phyloP scores from a whole-genome alignment of 1,140 invertebrate genomes.

The Antheraea pernyi region DNA sequence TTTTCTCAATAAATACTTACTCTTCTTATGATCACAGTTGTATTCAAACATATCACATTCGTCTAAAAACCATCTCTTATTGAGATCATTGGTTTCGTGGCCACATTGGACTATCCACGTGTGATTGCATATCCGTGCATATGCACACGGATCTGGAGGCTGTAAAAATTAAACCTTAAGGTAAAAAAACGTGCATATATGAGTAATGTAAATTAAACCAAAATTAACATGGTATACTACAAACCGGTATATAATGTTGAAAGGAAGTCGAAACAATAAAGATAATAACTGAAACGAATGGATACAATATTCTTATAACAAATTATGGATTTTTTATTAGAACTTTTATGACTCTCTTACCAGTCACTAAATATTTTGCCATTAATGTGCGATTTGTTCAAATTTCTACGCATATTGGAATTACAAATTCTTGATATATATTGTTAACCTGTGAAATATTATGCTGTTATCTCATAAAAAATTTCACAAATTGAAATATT shows the following conservation, averaged over 20 bases:
- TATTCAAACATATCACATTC: slow-evolving; percentile 53
- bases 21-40: slow-evolving; percentile 46
- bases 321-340: background rate
- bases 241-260: slow-evolving; percentile 14
- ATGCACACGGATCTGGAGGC: slow-evolving; percentile 38
- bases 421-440: background rate
- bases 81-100: slow-evolving; percentile 26
- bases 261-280: slow-evolving; percentile 1
- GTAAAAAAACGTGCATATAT: background rate
- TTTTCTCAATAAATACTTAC: slow-evolving; percentile 25
- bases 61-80: slow-evolving; percentile 38
- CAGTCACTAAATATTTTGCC: background rate
- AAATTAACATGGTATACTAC: background rate
- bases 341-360: background rate
- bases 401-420: background rate
- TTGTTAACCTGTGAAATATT: background rate
- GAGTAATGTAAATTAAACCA: background rate
- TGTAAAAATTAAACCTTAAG: slow-evolving; percentile 12
- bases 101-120: slow-evolving; percentile 45
- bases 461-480: background rate
- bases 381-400: background rate
- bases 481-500: too few species aligned
- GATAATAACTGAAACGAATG: slow-evolving; percentile 4
- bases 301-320: background rate
- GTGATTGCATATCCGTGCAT: slow-evolving; percentile 48